phyloP scores from a whole-genome alignment of 53 echinoderm and acorn worm genomes.

The Hippasteria phrygiana region DNA sequence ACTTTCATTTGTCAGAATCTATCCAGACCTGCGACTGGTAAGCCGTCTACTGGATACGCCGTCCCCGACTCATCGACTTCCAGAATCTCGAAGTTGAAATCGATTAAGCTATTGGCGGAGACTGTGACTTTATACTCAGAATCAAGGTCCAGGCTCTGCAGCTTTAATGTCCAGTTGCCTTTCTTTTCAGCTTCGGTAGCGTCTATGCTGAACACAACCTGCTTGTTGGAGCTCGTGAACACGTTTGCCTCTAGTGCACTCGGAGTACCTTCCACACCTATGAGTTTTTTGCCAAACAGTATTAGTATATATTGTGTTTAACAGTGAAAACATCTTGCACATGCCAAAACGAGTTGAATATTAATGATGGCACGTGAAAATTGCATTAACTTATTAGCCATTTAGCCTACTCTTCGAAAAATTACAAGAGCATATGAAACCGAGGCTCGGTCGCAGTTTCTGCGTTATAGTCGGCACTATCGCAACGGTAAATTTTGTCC shows the following conservation, averaged over 20 bases:
- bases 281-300: no score
- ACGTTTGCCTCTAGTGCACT: neutral
- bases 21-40: slow-evolving; percentile 51
- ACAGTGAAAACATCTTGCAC: no score
- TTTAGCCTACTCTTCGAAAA: no score
- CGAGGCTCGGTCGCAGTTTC: no score
- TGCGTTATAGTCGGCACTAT: no score
- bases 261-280: neutral
- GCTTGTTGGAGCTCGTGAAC: slow-evolving; percentile 16
- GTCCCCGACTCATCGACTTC: slow-evolving; percentile 15
- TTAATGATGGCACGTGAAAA: no score
- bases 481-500: no score
- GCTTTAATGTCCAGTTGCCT: slow-evolving; percentile 32
- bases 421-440: no score
- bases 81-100: slow-evolving; percentile 33
- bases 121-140: slow-evolving; percentile 22
- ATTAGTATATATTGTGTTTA: no score
- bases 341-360: no score
- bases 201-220: slow-evolving; percentile 44
- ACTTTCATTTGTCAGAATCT: no score
- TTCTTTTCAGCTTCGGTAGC: neutral
- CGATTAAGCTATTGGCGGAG: slow-evolving; percentile 38
- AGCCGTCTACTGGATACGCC: slow-evolving; percentile 29
- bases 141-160: neutral
- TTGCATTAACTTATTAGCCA: no score